phyloP scores from a whole-genome alignment of 2,888 invertebrate species.

The Achlya flavicornis region DNA sequence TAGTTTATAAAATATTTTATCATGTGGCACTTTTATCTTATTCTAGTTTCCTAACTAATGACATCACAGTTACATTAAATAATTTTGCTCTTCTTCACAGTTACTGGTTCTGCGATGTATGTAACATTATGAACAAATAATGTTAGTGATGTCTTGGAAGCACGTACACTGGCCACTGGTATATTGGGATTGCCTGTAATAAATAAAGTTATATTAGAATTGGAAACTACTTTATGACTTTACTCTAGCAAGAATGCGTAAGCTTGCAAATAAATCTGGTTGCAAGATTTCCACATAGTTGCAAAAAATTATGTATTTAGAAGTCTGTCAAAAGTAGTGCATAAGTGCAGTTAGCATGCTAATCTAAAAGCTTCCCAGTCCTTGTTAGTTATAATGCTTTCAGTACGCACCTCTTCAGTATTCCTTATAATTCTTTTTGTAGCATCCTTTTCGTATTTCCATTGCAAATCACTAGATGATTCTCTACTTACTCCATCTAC shows the following conservation, averaged over 20 bases:
- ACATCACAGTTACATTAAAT: conserved; percentile 58
- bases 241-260: conserved; percentile 3
- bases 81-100: conserved; percentile 15
- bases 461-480: conserved; percentile 62
- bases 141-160: conserved; percentile 59
- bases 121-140: conserved; percentile 29
- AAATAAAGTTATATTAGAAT: conserved; percentile 21
- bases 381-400: background rate
- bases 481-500: conserved; percentile 48
- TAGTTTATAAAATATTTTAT: conserved; percentile 16
- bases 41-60: conserved; percentile 53
- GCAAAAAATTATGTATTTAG: no score
- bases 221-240: background rate
- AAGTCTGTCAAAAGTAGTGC: background rate
- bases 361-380: background rate
- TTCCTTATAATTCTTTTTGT: conserved; percentile 57
- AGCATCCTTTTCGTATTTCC: conserved; percentile 73
- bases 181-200: conserved; percentile 62
- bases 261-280: background rate
- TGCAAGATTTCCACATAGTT: no score
- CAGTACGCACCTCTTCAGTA: conserved; percentile 60
- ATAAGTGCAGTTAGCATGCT: background rate
- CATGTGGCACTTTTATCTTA: conserved; percentile 78
- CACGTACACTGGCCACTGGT: conserved; percentile 72
- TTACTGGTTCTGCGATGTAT: conserved; percentile 16